Percentiles rank a stretch among this genome's conserved stretches.
Conservation (phyloP, 1,140 invertebrate genomes). For the Ganaspis sp. region DNA sequence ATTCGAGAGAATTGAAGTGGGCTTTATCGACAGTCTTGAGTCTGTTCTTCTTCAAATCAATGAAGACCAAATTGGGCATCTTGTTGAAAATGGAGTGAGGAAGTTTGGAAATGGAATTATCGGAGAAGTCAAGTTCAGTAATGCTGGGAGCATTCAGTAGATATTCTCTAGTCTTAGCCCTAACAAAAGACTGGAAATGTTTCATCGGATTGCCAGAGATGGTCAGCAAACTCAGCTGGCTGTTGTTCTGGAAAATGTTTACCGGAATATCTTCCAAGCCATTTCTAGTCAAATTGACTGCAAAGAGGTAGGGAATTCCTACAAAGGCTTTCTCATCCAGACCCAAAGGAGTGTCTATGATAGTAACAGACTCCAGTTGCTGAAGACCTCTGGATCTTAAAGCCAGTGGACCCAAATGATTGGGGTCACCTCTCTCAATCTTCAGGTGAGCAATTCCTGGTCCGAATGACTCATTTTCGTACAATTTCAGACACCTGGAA, state of each 20-base stretch:
- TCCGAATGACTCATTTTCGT: conserved; percentile 66
- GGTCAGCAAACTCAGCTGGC: conserved; percentile 80
- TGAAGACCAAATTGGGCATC: conserved; percentile 79
- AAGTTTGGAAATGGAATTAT: conserved; percentile 80
- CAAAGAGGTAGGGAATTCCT: conserved; percentile 80
- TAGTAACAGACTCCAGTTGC: conserved; percentile 69
- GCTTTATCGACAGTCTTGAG: conserved; percentile 79
- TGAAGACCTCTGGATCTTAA: conserved; percentile 65
- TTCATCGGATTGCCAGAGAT: conserved; percentile 82
- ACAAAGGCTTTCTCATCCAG: conserved; percentile 79
- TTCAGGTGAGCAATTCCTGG: conserved; percentile 64
- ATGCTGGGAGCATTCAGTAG: conserved; percentile 80
- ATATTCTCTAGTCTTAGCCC: conserved; percentile 69
- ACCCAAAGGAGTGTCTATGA: conserved; percentile 65
- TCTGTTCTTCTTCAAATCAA: conserved; percentile 81
- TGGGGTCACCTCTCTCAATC: conserved; percentile 63
- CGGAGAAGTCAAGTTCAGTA: conserved; percentile 82
- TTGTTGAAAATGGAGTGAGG: conserved; percentile 79
- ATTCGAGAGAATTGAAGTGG: conserved; percentile 78
- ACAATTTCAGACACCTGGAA: conserved; percentile 68
- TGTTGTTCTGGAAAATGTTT: conserved; percentile 81
- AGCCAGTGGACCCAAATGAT: conserved; percentile 64
- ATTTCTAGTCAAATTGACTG: conserved; percentile 82
- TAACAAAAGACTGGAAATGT: conserved; percentile 67
- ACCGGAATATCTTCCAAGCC: conserved; percentile 80